A percentile compares a stretch with the other conserved stretches of the same genome.
Evolutionary conservation across 92 coral and sea anemone genomes (phyloP).

Genomic region (Palythoa grandiflora): DNA sequence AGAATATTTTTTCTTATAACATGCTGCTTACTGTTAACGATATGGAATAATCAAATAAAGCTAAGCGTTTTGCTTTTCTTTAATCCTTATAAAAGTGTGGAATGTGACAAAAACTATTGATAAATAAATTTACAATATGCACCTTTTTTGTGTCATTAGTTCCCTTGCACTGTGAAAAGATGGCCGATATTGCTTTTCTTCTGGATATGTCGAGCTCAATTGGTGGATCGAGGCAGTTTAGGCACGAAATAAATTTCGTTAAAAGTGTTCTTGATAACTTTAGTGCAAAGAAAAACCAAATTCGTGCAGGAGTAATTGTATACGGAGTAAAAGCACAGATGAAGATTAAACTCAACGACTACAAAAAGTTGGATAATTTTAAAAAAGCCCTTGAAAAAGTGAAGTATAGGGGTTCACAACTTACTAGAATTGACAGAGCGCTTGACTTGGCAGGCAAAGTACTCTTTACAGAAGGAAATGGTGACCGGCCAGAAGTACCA

Average conservation of each 20-base stretch:
- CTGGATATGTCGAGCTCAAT: slow-evolving; percentile 48
- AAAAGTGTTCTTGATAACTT: slow-evolving; percentile 31
- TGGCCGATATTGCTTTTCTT: slow-evolving; percentile 32
- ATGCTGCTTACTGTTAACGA: too few relatives aligned
- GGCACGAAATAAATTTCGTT: slow-evolving; percentile 25
- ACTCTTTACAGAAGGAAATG: slow-evolving; percentile 25
- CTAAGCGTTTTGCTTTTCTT: too few relatives aligned
- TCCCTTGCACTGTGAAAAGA: slow-evolving; percentile 36
- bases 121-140: too few relatives aligned
- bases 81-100: neutral
- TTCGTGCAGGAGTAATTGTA: slow-evolving; percentile 28
- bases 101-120: too few relatives aligned
- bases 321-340: slow-evolving; percentile 18
- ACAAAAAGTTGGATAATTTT: neutral
- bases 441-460: neutral
- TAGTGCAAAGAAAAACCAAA: neutral
- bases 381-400: slow-evolving; percentile 10
- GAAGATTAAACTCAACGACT: slow-evolving; percentile 29
- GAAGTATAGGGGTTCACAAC: slow-evolving; percentile 19
- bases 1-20: neutral
- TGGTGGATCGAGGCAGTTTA: neutral
- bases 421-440: slow-evolving; percentile 23
- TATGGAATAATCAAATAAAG: too few relatives aligned
- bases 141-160: neutral
- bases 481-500: slow-evolving; percentile 27